Base-by-base conservation (phyloP, 2,797 vertebrate species). In the Cichlasoma orientale region DNA sequence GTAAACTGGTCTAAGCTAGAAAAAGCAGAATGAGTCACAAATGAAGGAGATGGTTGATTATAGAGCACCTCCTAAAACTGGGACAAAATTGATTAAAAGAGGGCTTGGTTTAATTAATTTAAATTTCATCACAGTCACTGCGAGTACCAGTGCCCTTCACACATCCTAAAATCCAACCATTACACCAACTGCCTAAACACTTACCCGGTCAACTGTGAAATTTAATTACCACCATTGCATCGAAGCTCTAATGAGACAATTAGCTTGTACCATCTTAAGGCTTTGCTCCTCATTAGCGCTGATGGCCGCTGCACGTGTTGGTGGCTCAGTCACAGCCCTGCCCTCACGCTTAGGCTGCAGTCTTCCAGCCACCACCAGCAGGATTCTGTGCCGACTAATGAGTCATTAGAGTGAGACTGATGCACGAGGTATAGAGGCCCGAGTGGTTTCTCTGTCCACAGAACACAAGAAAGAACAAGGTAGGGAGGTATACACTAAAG, bases 231-330 rank as follows among this genome's bases (percentile, higher is more conserved):
- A 63, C 61, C 55, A 41, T 53, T 2, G 4, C 88, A 80, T 77
- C 3, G n/a, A 50, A 69, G 72, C 74, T 71, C 74, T 90, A 90
- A 90, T 85, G 74, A 89, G 86, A 84, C 81, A 78, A 82, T 93
- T 89, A 86, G 83, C 87, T 70, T 55, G 82, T 55, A 75, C 66
- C 81, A 56, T 86, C 82, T 82, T 77, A 69, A 76, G 79, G 66
- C 84, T 82, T 77, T 47, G 38, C 82, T 83, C 58, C 84, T 87
- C 87, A 86, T 92, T 86, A 89, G 66, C 23, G 14, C 80, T 78
- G 87, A 86, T 77, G 63, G 77, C 47, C 2, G 3, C n/a, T 50
- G 77, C 54, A 61, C 74, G 56, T 18, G 74, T 11, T 78, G 80
- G 80, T 69, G 58, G 75, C 78, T 81, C 71, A 81, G 69, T 75